A percentile compares a stretch with the other conserved stretches of the same genome.
phyloP scores from a whole-genome alignment of 2,888 invertebrate species.

The Tipula confusa region DNA sequence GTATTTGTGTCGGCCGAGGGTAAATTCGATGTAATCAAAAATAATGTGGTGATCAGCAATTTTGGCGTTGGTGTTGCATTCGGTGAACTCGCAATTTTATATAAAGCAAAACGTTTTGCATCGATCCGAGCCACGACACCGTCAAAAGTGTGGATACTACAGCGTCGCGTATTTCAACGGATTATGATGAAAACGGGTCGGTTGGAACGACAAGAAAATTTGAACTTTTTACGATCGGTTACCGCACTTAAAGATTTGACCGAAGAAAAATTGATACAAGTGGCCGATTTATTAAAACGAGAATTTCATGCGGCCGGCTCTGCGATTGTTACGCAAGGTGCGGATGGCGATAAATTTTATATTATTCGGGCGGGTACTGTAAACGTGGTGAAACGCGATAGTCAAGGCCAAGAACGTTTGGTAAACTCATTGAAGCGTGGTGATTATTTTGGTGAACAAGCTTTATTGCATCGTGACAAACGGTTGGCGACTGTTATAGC shows the following conservation, averaged over 20 bases:
- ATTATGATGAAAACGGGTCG: constrained; percentile 84
- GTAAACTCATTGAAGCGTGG: constrained; percentile 70
- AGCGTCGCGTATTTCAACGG: constrained; percentile 79
- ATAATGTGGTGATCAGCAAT: constrained; percentile 68
- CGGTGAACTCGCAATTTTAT: constrained; percentile 90
- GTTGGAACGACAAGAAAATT: constrained; percentile 77
- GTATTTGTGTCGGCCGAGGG: constrained; percentile 84
- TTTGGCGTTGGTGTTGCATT: constrained; percentile 79
- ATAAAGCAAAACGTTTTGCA: constrained; percentile 88
- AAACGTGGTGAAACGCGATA: constrained; percentile 61
- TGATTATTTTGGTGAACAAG: constrained; percentile 86
- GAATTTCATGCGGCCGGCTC: constrained; percentile 77
- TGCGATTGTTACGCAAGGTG: constrained; percentile 78
- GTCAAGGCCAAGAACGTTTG: constrained; percentile 56
- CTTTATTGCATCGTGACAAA: constrained; percentile 77
- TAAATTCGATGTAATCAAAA: constrained; percentile 78
- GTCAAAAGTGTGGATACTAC: constrained; percentile 83
- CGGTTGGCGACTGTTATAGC: constrained; percentile 89
- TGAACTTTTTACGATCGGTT: constrained; percentile 77
- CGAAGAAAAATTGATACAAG: constrained; percentile 66
- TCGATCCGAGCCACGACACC: constrained; percentile 69
- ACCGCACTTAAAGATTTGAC: constrained; percentile 70
- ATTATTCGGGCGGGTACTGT: constrained; percentile 83
- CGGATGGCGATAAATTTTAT: constrained; percentile 83
- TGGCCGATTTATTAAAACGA: constrained; percentile 82